phyloP scores from a whole-genome alignment of 2,113 vertebrate genomes.

The Chroicocephalus ridibundus region DNA sequence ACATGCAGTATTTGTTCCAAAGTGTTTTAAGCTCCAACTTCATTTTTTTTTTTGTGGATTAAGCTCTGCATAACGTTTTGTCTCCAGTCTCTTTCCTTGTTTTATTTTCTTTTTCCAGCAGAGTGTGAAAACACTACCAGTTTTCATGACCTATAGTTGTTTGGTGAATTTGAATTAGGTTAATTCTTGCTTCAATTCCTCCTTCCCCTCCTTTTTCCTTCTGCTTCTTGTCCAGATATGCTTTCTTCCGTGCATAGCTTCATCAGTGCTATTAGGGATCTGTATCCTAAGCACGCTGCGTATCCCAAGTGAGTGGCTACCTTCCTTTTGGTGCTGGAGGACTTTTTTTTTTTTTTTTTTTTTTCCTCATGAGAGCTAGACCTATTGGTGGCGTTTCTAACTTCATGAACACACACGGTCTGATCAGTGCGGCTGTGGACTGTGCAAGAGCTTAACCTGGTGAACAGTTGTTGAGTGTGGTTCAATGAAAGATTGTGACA shows the following conservation, averaged over 20 bases:
- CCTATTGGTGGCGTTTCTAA: neutral
- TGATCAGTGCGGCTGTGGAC: neutral
- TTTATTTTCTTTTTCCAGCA: neutral
- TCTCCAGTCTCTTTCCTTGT: neutral
- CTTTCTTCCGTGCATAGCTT: accelerated
- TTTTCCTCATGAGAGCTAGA: neutral
- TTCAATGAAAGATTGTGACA: neutral
- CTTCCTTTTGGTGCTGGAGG: neutral
- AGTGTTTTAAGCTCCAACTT: neutral
- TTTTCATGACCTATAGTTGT: neutral
- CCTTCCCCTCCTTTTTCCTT: neutral
- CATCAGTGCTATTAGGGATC: neutral
- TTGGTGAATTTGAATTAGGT: neutral
- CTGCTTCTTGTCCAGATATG: neutral
- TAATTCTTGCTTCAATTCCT: neutral
- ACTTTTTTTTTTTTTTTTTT: neutral
- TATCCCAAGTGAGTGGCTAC: neutral
- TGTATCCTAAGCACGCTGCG: neutral
- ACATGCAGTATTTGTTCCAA: accelerated
- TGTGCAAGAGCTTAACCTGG: neutral
- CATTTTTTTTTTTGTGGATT: neutral
- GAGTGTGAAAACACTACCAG: neutral
- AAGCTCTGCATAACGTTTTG: neutral
- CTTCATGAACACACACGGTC: accelerated
- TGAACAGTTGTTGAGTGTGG: neutral